phyloP scores from a whole-genome alignment of 53 echinoderm and acorn worm species.

The Astropecten irregularis region DNA sequence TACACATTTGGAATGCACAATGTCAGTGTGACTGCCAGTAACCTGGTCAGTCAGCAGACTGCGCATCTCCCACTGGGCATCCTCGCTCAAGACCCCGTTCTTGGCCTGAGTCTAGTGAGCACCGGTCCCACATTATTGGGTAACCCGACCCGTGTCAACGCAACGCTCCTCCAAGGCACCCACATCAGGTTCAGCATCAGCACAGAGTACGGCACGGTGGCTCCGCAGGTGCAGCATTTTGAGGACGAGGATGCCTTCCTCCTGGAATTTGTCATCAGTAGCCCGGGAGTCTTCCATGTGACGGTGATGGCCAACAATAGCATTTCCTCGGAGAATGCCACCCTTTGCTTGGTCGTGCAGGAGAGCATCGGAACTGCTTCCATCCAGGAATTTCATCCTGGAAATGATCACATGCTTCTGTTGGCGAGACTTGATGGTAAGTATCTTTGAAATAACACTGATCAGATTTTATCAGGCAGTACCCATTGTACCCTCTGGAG shows the following conservation, averaged over 20 bases:
- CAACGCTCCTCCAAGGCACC: slow-evolving; percentile 56
- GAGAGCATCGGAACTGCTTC: slow-evolving; percentile 60
- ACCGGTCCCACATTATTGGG: slow-evolving; percentile 53
- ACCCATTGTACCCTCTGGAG: no score
- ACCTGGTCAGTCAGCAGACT: slow-evolving; percentile 62
- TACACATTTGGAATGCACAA: slow-evolving; percentile 57
- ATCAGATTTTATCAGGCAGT: no score
- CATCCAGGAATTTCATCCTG: slow-evolving; percentile 30
- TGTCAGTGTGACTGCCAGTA: slow-evolving; percentile 74
- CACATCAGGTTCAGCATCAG: slow-evolving; percentile 56
- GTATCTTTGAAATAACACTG: slow-evolving; percentile 24
- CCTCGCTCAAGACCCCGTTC: slow-evolving; percentile 62
- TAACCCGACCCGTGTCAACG: slow-evolving; percentile 45
- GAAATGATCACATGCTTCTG: slow-evolving; percentile 38
- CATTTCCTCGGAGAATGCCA: slow-evolving; percentile 57
- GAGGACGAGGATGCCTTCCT: slow-evolving; percentile 27
- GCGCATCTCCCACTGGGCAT: slow-evolving; percentile 16
- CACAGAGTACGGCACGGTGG: slow-evolving; percentile 20
- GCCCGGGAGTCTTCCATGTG: slow-evolving; percentile 55
- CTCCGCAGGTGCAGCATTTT: background rate
- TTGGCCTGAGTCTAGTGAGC: slow-evolving; percentile 57
- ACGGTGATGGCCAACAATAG: slow-evolving; percentile 75
- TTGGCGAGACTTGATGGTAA: slow-evolving; percentile 72
- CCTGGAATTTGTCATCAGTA: slow-evolving; percentile 26
- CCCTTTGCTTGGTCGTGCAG: slow-evolving; percentile 58